Evolutionary conservation across 1,140 invertebrate genomes (phyloP).

Genomic region (Aphis gossypii): DNA sequence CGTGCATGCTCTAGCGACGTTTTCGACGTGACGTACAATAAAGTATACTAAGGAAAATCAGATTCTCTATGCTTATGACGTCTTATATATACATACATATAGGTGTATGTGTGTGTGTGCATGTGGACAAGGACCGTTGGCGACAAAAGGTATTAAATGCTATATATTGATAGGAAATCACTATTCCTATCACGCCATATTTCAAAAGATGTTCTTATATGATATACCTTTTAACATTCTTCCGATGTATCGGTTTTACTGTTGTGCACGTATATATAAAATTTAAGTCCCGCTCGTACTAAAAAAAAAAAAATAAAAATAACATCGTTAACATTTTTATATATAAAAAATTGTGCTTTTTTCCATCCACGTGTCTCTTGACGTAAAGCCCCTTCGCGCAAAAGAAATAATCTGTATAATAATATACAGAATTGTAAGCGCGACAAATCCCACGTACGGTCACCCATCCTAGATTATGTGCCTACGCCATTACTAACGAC

Average conservation of each 20-base stretch:
- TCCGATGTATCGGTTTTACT: conserved; percentile 27
- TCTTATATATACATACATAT: neutral
- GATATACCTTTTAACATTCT: conserved; percentile 36
- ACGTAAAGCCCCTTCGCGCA: neutral
- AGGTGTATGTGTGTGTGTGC: no score
- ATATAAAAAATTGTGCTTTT: neutral
- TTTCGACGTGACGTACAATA: neutral
- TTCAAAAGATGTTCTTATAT: conserved; percentile 41
- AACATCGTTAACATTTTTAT: conserved; percentile 11
- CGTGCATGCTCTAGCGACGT: neutral
- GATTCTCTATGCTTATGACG: neutral
- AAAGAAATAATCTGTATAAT: neutral
- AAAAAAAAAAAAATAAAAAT: neutral
- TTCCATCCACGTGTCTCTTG: neutral
- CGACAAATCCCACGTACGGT: neutral
- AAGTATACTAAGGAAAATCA: neutral
- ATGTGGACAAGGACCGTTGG: neutral
- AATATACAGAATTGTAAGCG: neutral
- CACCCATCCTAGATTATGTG: conserved; percentile 27
- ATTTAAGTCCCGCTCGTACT: neutral
- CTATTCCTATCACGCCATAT: conserved; percentile 36
- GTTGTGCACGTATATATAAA: neutral
- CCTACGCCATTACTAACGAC: neutral
- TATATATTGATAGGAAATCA: neutral
- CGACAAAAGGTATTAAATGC: conserved; percentile 17